Percentiles rank a stretch among this genome's conserved stretches.
Conservation (phyloP, 53 echinoderm and acorn worm genomes). For the Temnopleurus reevesii region DNA sequence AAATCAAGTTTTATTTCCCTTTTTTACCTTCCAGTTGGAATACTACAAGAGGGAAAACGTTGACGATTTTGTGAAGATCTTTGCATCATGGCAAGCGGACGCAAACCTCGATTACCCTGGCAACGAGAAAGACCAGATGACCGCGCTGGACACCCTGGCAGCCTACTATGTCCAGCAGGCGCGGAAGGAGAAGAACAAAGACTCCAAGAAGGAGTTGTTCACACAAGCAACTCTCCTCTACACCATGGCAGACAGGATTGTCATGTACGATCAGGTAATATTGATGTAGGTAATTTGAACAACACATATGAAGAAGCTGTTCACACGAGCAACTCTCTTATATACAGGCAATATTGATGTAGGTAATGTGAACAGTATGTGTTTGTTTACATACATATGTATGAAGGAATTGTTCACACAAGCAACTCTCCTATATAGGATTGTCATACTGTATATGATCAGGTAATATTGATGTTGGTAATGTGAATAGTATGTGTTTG, state of each 20-base stretch:
- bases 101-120: slow-evolving; percentile 88
- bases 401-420: not conserved
- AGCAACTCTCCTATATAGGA: not conserved
- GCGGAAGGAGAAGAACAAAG: slow-evolving; percentile 94
- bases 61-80: slow-evolving; percentile 98
- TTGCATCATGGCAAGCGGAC: slow-evolving; percentile 89
- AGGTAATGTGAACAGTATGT: not conserved
- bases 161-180: slow-evolving; percentile 99
- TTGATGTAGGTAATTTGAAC: not conserved
- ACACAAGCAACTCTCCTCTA: slow-evolving; percentile 96
- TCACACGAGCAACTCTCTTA: too few relatives aligned
- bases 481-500: too few relatives aligned
- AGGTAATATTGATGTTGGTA: slow-evolving; percentile 63
- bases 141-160: slow-evolving; percentile 92
- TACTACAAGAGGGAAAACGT: slow-evolving; percentile 91
- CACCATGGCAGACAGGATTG: slow-evolving; percentile 98
- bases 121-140: slow-evolving; percentile 99
- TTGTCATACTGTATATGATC: too few relatives aligned
- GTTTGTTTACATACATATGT: too few relatives aligned
- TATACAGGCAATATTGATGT: slow-evolving; percentile 74
- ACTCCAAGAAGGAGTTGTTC: slow-evolving; percentile 94
- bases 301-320: too few relatives aligned
- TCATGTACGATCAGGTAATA: slow-evolving; percentile 98
- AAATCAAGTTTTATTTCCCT: too few relatives aligned
- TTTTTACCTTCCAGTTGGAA: too few relatives aligned